Conservation (phyloP, 2,797 vertebrate genomes). For the Melanotaenia trifasciata region DNA sequence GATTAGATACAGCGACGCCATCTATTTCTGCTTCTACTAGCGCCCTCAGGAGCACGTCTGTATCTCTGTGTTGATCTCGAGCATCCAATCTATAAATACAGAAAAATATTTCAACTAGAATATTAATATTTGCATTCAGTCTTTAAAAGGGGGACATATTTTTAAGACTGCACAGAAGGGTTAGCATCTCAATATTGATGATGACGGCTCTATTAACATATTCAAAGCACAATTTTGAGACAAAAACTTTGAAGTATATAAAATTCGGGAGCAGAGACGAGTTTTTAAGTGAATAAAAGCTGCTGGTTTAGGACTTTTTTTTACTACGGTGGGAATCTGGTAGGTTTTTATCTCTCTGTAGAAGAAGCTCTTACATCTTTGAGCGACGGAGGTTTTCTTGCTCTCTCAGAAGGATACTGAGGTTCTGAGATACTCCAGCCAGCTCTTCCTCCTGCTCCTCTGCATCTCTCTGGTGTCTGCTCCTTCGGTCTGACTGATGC, state of each 20-base stretch:
- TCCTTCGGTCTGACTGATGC: constrained; percentile 77
- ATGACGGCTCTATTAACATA: too few species aligned
- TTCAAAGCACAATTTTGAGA: too few species aligned
- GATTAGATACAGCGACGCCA: constrained; percentile 88
- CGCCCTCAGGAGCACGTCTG: constrained; percentile 86
- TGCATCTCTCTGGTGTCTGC: constrained; percentile 70
- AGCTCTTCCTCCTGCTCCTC: constrained; percentile 87
- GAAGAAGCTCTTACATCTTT: constrained; percentile 80
- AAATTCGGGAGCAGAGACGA: too few species aligned
- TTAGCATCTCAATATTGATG: too few species aligned
- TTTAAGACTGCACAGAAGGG: neutral
- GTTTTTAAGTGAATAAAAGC: too few species aligned
- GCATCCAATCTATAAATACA: constrained; percentile 80
- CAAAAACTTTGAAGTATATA: too few species aligned
- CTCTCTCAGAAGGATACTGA: constrained; percentile 80
- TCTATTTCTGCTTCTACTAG: constrained; percentile 91
- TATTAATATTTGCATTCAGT: too few species aligned
- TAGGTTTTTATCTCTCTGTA: neutral
- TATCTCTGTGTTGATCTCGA: constrained; percentile 78
- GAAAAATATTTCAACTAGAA: neutral
- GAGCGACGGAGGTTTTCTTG: constrained; percentile 81
- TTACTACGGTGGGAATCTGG: too few species aligned
- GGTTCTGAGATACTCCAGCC: constrained; percentile 82
- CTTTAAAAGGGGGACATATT: neutral
- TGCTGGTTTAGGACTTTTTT: too few species aligned